phyloP scores from a whole-genome alignment of 2,113 vertebrate genomes.

The Hypocryptadius cinnamomeus region DNA sequence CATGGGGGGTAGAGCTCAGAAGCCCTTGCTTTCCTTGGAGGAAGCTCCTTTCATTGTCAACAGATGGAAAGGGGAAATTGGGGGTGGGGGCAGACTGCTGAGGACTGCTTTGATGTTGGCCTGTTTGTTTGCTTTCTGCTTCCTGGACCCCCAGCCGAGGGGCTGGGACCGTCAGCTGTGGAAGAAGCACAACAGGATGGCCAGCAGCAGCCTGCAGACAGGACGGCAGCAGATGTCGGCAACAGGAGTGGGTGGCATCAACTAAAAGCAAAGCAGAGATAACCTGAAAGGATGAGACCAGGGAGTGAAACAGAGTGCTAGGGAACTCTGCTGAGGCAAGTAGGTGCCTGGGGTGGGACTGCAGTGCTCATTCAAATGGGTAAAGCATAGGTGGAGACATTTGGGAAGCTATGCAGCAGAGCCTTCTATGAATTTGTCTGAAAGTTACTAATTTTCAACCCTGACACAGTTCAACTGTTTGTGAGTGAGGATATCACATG shows the following conservation, averaged over 20 bases:
- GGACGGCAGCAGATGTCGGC: neutral
- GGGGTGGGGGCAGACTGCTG: neutral
- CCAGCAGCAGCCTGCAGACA: neutral
- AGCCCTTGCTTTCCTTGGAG: neutral
- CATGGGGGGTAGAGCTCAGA: neutral
- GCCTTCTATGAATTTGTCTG: neutral
- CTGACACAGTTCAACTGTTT: neutral
- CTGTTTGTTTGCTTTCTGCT: neutral
- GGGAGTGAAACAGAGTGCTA: neutral
- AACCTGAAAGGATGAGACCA: neutral
- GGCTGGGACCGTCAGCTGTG: neutral
- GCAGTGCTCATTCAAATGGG: neutral
- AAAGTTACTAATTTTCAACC: neutral
- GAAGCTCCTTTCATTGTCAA: constrained; percentile 3
- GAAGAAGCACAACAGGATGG: neutral
- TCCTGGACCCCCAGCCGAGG: neutral
- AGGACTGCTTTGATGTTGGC: neutral
- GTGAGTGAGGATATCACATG: too few relatives aligned
- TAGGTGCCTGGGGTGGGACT: neutral
- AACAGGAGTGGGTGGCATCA: neutral
- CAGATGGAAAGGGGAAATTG: neutral
- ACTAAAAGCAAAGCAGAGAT: neutral
- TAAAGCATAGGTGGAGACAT: neutral
- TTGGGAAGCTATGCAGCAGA: neutral
- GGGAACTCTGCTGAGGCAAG: neutral